A percentile compares a stretch with the other conserved stretches of the same genome.
phyloP scores from a whole-genome alignment of 2,113 vertebrate species.

The Eptesicus fuscus region DNA sequence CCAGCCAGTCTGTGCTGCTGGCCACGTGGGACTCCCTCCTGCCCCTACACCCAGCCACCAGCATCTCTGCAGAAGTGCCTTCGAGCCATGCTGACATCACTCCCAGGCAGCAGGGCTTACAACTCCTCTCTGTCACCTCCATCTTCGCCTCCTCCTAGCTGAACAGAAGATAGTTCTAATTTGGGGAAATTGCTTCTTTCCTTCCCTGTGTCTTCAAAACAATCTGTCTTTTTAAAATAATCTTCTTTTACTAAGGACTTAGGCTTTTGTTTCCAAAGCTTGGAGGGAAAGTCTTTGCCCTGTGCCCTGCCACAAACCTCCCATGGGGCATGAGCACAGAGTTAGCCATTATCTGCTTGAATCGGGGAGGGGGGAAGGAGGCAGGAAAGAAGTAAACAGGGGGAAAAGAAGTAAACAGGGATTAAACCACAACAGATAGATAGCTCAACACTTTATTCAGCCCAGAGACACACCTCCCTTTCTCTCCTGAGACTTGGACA shows the following conservation, averaged over 20 bases:
- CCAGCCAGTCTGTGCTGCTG: background rate
- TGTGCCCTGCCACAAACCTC: background rate
- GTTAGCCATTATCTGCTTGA: background rate
- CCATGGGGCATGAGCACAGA: background rate
- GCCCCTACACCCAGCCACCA: too few species aligned
- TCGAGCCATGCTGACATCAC: background rate
- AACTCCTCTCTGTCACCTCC: background rate
- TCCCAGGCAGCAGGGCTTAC: background rate
- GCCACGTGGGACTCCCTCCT: background rate
- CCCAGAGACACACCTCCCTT: background rate
- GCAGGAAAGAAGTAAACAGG: background rate
- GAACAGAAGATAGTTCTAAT: background rate
- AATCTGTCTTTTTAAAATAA: background rate
- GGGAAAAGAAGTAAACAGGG: background rate
- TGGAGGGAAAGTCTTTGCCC: background rate
- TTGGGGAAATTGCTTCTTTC: constrained; percentile 2
- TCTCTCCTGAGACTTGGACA: background rate
- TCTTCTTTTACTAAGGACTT: background rate
- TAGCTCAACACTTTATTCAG: background rate
- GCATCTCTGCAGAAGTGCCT: background rate
- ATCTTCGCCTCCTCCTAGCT: background rate
- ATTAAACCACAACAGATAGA: background rate
- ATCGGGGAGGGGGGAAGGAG: too few species aligned
- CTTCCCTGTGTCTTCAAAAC: background rate
- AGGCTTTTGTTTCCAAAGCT: background rate